These are phyloP conservation scores for Pardalotus punctatus DNA, from an alignment of 2,113 vertebrate species.

Conservation along the genomic window DNA sequence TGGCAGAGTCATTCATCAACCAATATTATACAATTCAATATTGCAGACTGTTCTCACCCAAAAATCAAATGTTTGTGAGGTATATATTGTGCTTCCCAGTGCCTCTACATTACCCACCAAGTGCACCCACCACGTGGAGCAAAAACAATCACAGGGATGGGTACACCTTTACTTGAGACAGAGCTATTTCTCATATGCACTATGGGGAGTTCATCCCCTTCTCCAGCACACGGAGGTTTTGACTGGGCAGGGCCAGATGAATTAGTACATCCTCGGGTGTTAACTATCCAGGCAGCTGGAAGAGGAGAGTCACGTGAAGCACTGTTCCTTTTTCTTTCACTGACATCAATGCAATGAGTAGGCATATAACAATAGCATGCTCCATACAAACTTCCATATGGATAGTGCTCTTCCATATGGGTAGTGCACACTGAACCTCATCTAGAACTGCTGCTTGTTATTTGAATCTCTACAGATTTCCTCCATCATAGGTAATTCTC, in stretches of 20 bases:
- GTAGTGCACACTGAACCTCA: not conserved
- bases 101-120: not conserved
- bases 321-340: not conserved
- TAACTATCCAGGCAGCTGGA: not conserved
- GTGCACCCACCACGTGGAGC: not conserved
- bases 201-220: not conserved
- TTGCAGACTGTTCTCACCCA: not conserved
- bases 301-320: fast-evolving
- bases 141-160: not conserved
- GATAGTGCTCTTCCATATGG: fast-evolving
- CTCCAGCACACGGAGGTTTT: not conserved
- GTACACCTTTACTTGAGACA: not conserved
- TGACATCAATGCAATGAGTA: not conserved
- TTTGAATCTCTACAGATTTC: not conserved
- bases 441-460: not conserved
- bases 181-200: not conserved
- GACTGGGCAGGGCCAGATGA: not conserved
- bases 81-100: not conserved
- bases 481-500: not conserved
- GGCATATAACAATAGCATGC: too few species aligned
- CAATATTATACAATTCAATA: not conserved
- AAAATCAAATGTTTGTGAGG: not conserved
- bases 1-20: not conserved
- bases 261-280: not conserved
- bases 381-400: not conserved